Conservation (phyloP, 2,888 invertebrate species). For the Eulithis testata region DNA sequence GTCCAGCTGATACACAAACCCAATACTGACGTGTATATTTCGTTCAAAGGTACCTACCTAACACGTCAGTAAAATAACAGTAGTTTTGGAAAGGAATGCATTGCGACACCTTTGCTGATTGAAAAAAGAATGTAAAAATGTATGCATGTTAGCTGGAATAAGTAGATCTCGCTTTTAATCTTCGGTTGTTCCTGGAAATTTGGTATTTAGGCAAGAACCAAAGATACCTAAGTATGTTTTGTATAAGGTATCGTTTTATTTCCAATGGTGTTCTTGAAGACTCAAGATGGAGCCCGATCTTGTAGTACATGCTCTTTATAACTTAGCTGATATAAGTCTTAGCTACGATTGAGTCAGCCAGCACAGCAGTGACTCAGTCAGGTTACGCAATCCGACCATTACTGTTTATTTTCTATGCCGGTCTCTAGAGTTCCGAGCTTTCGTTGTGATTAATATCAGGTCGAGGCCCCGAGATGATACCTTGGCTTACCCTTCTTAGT, state of each 20-base stretch:
- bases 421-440: constrained; percentile 66
- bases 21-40: not conserved
- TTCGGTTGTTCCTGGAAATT: too few species aligned
- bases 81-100: too few species aligned
- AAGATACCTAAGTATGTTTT: too few species aligned
- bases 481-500: constrained; percentile 56
- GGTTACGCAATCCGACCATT: constrained; percentile 65
- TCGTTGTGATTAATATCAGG: constrained; percentile 65
- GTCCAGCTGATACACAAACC: not conserved
- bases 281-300: not conserved
- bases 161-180: too few species aligned
- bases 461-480: constrained; percentile 55
- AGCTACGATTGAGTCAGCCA: constrained; percentile 41
- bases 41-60: too few species aligned
- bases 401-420: constrained; percentile 60
- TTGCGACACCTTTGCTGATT: too few species aligned
- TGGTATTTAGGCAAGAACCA: too few species aligned
- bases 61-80: too few species aligned
- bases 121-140: too few species aligned
- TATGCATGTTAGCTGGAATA: too few species aligned
- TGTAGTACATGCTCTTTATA: not conserved
- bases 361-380: constrained; percentile 56
- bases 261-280: too few species aligned
- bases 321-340: constrained; percentile 25
- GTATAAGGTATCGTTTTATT: too few species aligned